These are phyloP conservation scores for Eupithecia insigniata DNA, from an alignment of 2,888 invertebrate species.

Conservation along the genomic window DNA sequence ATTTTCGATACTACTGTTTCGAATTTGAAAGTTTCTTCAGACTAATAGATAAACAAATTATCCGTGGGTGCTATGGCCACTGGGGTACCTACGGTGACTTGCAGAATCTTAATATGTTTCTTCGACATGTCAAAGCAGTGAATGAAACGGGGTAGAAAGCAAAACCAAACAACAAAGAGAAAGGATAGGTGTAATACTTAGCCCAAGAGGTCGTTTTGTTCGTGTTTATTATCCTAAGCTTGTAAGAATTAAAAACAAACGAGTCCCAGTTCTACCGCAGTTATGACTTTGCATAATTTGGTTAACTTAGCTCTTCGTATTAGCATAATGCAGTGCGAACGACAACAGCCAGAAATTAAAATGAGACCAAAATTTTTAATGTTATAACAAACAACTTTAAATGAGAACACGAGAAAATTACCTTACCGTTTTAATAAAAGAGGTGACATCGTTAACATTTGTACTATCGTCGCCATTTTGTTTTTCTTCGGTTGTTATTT, in stretches of 20 bases:
- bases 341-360: constrained; percentile 20
- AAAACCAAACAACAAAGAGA: background rate
- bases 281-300: constrained; percentile 42
- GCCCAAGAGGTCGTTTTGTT: background rate
- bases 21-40: background rate
- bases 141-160: background rate
- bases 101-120: background rate
- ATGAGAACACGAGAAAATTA: background rate
- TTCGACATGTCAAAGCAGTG: background rate
- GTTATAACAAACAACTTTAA: constrained; percentile 8
- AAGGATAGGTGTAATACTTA: background rate
- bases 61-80: background rate
- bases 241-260: constrained; percentile 23
- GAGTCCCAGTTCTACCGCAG: constrained; percentile 16
- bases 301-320: constrained; percentile 34
- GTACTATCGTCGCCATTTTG: background rate
- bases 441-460: background rate
- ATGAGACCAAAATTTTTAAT: constrained; percentile 10
- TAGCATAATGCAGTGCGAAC: constrained; percentile 31
- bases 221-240: constrained; percentile 9
- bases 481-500: background rate
- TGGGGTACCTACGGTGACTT: background rate
- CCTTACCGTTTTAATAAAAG: background rate
- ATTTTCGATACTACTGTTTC: background rate
- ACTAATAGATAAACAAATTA: background rate